Base-by-base conservation (phyloP, 64 coral and sea anemone genomes). In the Acropora yongei region DNA sequence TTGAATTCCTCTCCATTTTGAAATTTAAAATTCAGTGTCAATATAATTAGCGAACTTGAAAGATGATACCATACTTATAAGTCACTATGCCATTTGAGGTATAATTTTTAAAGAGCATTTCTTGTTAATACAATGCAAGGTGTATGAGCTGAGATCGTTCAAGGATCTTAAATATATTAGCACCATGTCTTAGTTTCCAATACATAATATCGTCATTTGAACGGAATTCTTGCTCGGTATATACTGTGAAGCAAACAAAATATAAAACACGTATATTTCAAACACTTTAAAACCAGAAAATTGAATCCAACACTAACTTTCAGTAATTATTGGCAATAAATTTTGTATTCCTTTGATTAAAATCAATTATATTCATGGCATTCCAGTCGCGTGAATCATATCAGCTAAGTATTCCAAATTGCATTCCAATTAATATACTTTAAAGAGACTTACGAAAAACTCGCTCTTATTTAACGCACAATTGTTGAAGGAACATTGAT, bases 381-480 rank as follows among this genome's bases (percentile, higher is more conserved):
- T 85, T 85, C 82, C 43, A 18, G 18, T 20, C 16, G 42, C 82
- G 65, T 85, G 82, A 68, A 49, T 85, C 44, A 85, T 72, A 84
- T 85, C 65, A 72, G 18, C 8, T 11, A 72, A 65, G 49, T 85
- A 85, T 85, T 84, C 44, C 11, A 84, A 68, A 4, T 68, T 18
- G 61, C 80, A 84, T 84, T 84, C 82, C 82, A 85, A 85, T 85
- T 85, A 49, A 85, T 78, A 48, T 71, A 72, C 14, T 85, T 49
- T 60, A 55, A 65, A 82, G 40, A 17, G 75, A 58, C 41, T 88
- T 3, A 30, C 8, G 10, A 11, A 48, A 63, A 63, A 63, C 60
- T 13, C 60, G 60, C 60, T 63, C 10, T 14, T 13, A 63, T 63
- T 63, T 30, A 30, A 30, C 30, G 16, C 42, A 78, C 6, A 42